A percentile compares a stretch with the other conserved stretches of the same genome.
Conservation (phyloP, 2,113 vertebrate species). For the human (Homo sapiens) region DNA sequence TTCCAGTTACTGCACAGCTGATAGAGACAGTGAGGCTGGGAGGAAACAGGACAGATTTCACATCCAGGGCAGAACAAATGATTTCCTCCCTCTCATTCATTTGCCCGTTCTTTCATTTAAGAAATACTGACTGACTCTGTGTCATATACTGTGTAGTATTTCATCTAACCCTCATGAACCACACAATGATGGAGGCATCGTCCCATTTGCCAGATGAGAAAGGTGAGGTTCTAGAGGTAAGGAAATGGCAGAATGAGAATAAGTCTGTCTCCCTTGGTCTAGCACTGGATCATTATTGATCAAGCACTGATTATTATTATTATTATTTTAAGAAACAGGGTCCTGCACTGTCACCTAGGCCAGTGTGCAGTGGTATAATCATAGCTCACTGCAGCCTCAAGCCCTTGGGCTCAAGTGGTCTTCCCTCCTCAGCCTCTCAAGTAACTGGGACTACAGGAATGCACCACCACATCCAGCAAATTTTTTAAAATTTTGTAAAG, state of each 20-base stretch:
- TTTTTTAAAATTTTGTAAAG: too few species aligned
- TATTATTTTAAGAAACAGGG: too few species aligned
- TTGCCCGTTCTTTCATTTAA: not conserved
- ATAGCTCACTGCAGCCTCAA: too few species aligned
- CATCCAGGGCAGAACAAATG: not conserved
- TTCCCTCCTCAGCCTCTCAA: too few species aligned
- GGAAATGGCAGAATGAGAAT: not conserved
- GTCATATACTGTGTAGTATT: not conserved
- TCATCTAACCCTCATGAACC: not conserved
- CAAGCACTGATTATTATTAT: too few species aligned
- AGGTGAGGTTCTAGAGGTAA: not conserved
- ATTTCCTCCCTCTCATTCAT: too few species aligned
- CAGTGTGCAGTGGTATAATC: too few species aligned
- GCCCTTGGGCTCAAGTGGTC: too few species aligned
- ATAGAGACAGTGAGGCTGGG: not conserved
- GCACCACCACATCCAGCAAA: too few species aligned
- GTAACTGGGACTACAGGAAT: too few species aligned
- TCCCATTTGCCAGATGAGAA: not conserved
- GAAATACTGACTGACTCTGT: fast-evolving
- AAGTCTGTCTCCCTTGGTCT: not conserved
- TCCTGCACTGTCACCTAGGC: too few species aligned
- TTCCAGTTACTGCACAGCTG: not conserved
- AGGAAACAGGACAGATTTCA: not conserved
- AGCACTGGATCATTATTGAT: not conserved
- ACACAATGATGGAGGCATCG: fast-evolving